These are phyloP conservation scores for Enteromius thamalakanensis DNA, from an alignment of 2,797 vertebrate genomes.

Conservation along the genomic window DNA sequence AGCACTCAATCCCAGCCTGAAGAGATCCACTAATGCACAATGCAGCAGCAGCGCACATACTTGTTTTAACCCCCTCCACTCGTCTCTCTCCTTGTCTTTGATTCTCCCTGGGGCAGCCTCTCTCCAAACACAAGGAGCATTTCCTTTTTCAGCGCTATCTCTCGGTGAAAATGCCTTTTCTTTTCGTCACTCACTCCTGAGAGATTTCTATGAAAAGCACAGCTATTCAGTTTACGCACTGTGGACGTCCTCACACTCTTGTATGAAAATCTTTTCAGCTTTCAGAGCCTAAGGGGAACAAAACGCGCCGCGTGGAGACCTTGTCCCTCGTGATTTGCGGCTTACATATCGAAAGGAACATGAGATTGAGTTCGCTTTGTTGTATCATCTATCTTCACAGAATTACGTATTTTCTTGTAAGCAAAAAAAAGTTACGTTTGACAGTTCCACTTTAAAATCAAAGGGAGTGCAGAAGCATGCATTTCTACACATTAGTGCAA, in stretches of 20 bases:
- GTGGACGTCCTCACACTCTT: conserved; percentile 55
- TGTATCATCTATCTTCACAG: not conserved
- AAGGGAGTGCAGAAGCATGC: not conserved
- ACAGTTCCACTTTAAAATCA: conserved; percentile 9
- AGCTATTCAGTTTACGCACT: conserved; percentile 63
- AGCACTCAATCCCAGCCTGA: conserved; percentile 59
- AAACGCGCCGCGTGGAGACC: conserved; percentile 49
- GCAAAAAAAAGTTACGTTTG: not conserved
- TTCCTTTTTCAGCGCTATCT: conserved; percentile 66
- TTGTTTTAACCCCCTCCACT: conserved; percentile 64
- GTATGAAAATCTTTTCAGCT: conserved; percentile 65
- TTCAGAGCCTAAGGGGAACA: conserved; percentile 71
- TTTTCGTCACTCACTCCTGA: conserved; percentile 56
- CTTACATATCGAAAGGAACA: not conserved
- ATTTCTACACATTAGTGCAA: not conserved
- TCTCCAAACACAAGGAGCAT: conserved; percentile 57
- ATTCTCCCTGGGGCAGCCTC: conserved; percentile 63
- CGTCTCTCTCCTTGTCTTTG: conserved; percentile 51
- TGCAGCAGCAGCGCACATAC: conserved; percentile 56
- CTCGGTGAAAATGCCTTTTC: conserved; percentile 60
- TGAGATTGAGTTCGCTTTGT: not conserved
- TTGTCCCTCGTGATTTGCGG: conserved; percentile 64
- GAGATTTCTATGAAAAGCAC: conserved; percentile 70
- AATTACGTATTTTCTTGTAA: conserved; percentile 22
- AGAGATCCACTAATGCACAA: conserved; percentile 69